Conservation (phyloP, 2,888 invertebrate species). For the Gymnoscelis rufifasciata region DNA sequence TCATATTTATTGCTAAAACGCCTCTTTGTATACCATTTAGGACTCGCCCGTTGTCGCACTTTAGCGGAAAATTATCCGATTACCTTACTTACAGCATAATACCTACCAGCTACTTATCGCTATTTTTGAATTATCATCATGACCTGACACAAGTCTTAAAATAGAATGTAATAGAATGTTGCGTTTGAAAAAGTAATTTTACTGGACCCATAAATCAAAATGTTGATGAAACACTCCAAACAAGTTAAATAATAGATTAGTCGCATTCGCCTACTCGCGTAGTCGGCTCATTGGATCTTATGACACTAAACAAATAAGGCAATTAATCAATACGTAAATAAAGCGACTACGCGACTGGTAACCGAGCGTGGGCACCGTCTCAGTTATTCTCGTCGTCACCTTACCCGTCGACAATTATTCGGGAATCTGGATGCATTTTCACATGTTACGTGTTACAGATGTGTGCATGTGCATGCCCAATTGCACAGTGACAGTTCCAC, state of each 20-base stretch:
- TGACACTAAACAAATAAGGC: conserved; percentile 55
- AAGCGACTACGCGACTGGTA: conserved; percentile 64
- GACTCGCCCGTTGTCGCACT: conserved; percentile 20
- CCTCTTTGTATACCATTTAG: conserved; percentile 48
- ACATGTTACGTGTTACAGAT: neutral
- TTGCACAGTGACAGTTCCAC: too few species aligned
- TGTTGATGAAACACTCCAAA: neutral
- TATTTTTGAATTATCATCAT: too few species aligned
- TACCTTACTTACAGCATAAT: neutral
- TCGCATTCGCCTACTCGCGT: conserved; percentile 3
- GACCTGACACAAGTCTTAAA: neutral
- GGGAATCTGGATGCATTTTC: conserved; percentile 47
- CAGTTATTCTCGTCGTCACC: conserved; percentile 71
- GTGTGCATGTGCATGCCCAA: too few species aligned
- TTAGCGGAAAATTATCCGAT: conserved; percentile 12
- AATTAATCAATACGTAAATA: conserved; percentile 74
- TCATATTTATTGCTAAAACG: conserved; percentile 72
- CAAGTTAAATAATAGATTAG: conserved; percentile 1
- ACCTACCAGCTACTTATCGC: too few species aligned
- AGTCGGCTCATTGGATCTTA: conserved; percentile 25
- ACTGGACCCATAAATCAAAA: neutral
- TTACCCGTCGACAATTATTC: conserved; percentile 74
- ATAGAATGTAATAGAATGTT: neutral
- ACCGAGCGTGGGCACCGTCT: conserved; percentile 56
- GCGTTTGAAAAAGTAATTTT: neutral